A percentile compares a stretch with the other conserved stretches of the same genome.
These are phyloP conservation scores for Mylabris phalerata DNA, from an alignment of 1,140 invertebrate species.

Conservation along the genomic window DNA sequence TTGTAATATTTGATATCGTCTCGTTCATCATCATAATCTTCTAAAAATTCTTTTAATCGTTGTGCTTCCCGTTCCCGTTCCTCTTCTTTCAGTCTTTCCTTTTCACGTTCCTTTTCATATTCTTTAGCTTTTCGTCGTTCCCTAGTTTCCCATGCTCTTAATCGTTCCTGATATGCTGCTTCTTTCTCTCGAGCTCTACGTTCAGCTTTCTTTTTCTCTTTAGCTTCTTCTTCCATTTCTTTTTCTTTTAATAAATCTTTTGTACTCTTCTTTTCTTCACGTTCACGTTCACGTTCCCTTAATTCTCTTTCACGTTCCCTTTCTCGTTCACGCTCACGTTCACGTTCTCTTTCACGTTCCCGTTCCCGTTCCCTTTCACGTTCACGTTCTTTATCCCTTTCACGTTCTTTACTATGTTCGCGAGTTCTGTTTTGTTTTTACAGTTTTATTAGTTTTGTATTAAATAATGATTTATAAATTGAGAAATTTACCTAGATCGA, in stretches of 20 bases:
- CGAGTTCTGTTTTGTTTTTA: constrained; percentile 9
- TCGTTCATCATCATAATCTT: constrained; percentile 97
- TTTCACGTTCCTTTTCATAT: constrained; percentile 82
- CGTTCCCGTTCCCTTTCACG: constrained; percentile 44
- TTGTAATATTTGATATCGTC: constrained; percentile 97
- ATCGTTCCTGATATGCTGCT: constrained; percentile 82
- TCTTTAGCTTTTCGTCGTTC: constrained; percentile 91
- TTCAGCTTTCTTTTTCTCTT: constrained; percentile 84
- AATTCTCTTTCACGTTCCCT: constrained; percentile 45
- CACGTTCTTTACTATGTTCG: constrained; percentile 21
- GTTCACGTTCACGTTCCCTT: constrained; percentile 42
- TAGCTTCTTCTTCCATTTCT: constrained; percentile 84
- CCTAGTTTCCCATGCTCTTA: constrained; percentile 82
- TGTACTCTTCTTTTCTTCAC: constrained; percentile 49
- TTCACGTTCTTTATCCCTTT: constrained; percentile 35
- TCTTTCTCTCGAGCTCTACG: constrained; percentile 90
- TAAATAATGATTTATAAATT: not conserved
- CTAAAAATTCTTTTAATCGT: constrained; percentile 91
- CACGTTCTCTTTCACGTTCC: constrained; percentile 43
- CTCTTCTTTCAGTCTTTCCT: constrained; percentile 74
- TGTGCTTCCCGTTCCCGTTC: constrained; percentile 86
- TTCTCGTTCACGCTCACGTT: constrained; percentile 42
- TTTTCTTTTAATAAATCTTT: constrained; percentile 65
- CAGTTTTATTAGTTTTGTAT: not conserved
- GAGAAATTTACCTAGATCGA: constrained; percentile 38